A percentile compares a stretch with the other conserved stretches of the same genome.
Conservation (phyloP, 2,888 invertebrate genomes). For the Lepidocyrtinus sp. region DNA sequence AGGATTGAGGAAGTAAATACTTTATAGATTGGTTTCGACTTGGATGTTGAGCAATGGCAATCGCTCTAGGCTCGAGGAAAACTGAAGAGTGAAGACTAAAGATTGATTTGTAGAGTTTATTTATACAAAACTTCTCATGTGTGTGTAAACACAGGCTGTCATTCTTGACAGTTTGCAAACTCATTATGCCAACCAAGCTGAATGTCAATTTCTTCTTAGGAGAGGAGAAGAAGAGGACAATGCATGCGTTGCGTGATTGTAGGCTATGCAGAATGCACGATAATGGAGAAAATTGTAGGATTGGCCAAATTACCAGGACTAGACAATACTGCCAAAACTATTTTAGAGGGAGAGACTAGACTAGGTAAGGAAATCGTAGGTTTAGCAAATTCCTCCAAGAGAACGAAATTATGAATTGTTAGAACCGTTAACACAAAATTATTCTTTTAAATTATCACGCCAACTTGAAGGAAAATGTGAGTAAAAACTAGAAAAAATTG, state of each 20-base stretch:
- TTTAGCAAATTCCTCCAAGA: background rate
- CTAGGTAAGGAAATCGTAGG: background rate
- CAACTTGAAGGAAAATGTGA: no score
- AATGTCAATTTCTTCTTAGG: background rate
- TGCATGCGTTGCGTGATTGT: background rate
- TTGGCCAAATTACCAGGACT: background rate
- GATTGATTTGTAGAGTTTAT: background rate
- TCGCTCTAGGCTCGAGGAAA: no score
- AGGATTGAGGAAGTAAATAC: no score
- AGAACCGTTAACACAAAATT: no score
- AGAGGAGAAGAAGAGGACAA: background rate
- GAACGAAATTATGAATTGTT: no score
- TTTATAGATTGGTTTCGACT: no score
- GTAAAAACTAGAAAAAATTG: no score
- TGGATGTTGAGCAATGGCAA: background rate
- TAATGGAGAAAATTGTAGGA: background rate
- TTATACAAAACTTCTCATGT: background rate
- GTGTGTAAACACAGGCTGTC: background rate
- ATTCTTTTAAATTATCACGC: no score
- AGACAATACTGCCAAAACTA: background rate
- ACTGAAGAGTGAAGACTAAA: background rate
- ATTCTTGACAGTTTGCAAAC: background rate
- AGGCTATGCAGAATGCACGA: background rate
- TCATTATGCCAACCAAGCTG: background rate
- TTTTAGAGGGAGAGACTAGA: background rate